Conservation (phyloP, 2,797 vertebrate genomes). For the Galagoides demidoff region DNA sequence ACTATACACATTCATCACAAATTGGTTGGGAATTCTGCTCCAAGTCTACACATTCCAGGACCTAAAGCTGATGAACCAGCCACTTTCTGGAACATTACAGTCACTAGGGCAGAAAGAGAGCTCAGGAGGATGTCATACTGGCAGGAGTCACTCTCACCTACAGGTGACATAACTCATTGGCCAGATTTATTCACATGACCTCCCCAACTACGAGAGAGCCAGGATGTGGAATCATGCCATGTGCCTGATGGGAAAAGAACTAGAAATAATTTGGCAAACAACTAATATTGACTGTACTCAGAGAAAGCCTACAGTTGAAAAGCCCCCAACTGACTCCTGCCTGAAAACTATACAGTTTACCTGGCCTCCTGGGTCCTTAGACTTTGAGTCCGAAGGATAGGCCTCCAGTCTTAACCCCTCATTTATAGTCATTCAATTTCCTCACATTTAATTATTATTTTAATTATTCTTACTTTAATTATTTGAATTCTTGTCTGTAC, state of each 20-base stretch:
- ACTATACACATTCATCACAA: background rate
- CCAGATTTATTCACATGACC: background rate
- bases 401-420: background rate
- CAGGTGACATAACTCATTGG: background rate
- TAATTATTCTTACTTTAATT: too few species aligned
- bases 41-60: background rate
- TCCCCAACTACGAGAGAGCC: background rate
- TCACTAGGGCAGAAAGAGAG: background rate
- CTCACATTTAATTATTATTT: background rate
- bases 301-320: background rate
- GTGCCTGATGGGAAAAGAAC: background rate
- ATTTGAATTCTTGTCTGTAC: background rate
- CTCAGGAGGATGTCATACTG: background rate
- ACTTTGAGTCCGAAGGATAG: background rate
- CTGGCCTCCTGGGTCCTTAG: background rate
- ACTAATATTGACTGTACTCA: background rate
- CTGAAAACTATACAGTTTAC: background rate
- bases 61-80: background rate
- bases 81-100: background rate
- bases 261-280: background rate
- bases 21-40: background rate
- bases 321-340: background rate
- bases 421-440: background rate
- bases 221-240: background rate
- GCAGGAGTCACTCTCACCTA: background rate